A percentile compares a stretch with the other conserved stretches of the same genome.
phyloP scores from a whole-genome alignment of 2,888 invertebrate genomes.

The Hydropsyche betteni region DNA sequence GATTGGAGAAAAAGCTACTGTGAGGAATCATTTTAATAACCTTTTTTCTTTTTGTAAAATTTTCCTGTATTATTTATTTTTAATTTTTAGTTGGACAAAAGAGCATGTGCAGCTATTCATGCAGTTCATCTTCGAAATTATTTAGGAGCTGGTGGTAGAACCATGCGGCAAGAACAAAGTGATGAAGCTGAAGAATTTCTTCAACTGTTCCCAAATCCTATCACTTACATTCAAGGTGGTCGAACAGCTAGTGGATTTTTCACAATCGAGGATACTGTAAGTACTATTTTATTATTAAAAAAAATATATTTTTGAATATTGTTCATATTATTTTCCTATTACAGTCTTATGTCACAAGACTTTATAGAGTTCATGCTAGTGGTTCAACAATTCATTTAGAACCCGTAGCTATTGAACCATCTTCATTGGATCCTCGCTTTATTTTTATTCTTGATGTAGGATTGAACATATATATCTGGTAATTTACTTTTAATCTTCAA shows the following conservation, averaged over 20 bases:
- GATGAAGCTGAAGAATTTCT: conserved; percentile 98
- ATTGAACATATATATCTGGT: conserved; percentile 89
- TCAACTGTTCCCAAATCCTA: conserved; percentile 86
- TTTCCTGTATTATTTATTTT: conserved; percentile 10
- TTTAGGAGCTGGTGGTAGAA: conserved; percentile 92
- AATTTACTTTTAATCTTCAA: conserved; percentile 54
- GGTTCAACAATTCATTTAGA: conserved; percentile 89
- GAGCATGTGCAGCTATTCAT: conserved; percentile 97
- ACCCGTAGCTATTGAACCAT: conserved; percentile 76
- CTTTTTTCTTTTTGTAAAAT: conserved; percentile 8
- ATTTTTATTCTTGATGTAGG: conserved; percentile 93
- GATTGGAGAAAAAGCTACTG: conserved; percentile 96
- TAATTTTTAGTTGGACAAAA: conserved; percentile 81
- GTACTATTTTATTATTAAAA: conserved; percentile 47
- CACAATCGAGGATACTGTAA: conserved; percentile 90
- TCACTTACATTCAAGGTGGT: conserved; percentile 97
- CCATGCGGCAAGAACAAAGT: conserved; percentile 94
- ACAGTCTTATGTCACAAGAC: conserved; percentile 81
- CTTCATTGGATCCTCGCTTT: conserved; percentile 87
- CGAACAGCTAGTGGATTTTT: conserved; percentile 97
- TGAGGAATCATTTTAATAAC: conserved; percentile 58
- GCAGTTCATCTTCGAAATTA: conserved; percentile 97
- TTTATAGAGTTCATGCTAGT: conserved; percentile 91
- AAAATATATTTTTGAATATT: not conserved
- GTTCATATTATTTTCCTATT: not conserved